Evolutionary conservation across 2,113 vertebrate genomes (phyloP), one percentile per base, ranked within the genome.

Genomic region (Salminus brasiliensis): DNA sequence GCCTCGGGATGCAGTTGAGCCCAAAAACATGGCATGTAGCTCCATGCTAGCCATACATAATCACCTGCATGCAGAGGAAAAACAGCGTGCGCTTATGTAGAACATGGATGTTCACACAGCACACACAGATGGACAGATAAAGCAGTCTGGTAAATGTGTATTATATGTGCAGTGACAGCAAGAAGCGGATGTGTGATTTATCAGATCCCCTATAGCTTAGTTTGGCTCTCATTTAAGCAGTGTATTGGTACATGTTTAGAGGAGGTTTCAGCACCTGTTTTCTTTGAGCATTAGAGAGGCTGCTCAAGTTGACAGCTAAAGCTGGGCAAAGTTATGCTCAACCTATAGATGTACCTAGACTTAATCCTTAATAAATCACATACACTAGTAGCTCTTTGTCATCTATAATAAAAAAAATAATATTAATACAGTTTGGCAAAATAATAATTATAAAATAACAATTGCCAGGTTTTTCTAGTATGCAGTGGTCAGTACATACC

Each of bases 51-150:
- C 0, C 52, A 16, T n/a, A n/a, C 32, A 21, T 45, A 68, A 80
- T 66, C 78, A 57, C 45, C 52, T 55, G 16, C 27, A 10, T 73
- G 78, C 65, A 55, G 5, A 39, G 59, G 60, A 43, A 74, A 68
- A 80, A 71, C 71, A 68, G 78, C 73, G 68, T 67, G 67, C 7
- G 47, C 27, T 53, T 1, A 27, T 68, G 49, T 74, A 47, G 62
- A 45, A 74, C 78, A 74, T 59, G 78, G 71, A 74, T 34, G 21
- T 74, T 80, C 27, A 15, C 45, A 73, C 70, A 74, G 73, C 66
- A 80, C 71, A 16, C 71, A 16, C 11, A 74, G 78, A 74, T 80
- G 67, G 73, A 74, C n/a, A 72, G 63, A 72, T 27, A 74, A 66
- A 74, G 36, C 27, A 32, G 25, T 15, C 47, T 53, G 65, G 25